phyloP scores from a whole-genome alignment of 1,140 invertebrate species.

The Acromyrmex echinatior region DNA sequence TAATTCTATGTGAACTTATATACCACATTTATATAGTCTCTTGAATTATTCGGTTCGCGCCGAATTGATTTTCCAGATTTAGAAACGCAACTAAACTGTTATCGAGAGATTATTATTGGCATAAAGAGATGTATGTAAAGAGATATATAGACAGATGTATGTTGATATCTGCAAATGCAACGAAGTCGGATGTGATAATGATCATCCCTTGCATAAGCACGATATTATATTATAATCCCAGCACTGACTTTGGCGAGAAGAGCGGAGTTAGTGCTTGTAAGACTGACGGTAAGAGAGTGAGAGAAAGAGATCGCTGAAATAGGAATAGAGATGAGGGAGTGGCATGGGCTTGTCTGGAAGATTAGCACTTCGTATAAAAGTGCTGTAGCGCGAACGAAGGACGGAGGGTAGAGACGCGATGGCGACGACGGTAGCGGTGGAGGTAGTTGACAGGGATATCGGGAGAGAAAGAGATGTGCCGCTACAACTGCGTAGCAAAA shows the following conservation, averaged over 20 bases:
- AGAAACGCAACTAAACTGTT: neutral
- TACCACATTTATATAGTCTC: no score
- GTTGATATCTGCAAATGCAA: slow-evolving; percentile 15
- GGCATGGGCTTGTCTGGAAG: slow-evolving; percentile 84
- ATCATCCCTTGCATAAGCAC: slow-evolving; percentile 57
- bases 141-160: neutral
- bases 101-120: slow-evolving; percentile 66
- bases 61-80: no score
- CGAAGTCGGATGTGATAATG: slow-evolving; percentile 17
- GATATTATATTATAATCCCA: slow-evolving; percentile 85
- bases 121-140: no score
- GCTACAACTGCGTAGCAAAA: slow-evolving; percentile 7
- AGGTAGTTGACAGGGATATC: slow-evolving; percentile 60
- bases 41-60: no score
- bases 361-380: slow-evolving; percentile 87
- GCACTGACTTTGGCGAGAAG: slow-evolving; percentile 74
- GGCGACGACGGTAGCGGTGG: slow-evolving; percentile 38
- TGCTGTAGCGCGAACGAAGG: slow-evolving; percentile 79
- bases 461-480: slow-evolving; percentile 37
- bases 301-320: slow-evolving; percentile 45
- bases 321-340: neutral
- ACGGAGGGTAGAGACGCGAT: slow-evolving; percentile 62
- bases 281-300: slow-evolving; percentile 41
- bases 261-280: slow-evolving; percentile 21
- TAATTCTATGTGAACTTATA: no score